Evolutionary conservation across 2,888 invertebrate genomes (phyloP), one percentile per base, ranked within the genome.

Genomic region (Apodemia mormo): DNA sequence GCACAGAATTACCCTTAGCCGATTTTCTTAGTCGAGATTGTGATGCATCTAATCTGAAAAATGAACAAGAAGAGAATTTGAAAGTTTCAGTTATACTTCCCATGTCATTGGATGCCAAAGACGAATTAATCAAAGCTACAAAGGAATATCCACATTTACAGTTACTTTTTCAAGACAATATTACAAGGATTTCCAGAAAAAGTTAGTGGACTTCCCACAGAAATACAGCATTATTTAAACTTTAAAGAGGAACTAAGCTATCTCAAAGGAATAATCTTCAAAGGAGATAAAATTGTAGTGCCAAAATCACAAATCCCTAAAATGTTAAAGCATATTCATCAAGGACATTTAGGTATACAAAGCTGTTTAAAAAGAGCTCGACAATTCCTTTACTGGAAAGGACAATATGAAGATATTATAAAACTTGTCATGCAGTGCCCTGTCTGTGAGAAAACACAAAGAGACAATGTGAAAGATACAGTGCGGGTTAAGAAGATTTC

Each of bases 331-430:
- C 70, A 65, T 40, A 72, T 73, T 61, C 70, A 73, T 64, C 66
- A 71, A 65, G 71, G 71, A 66, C 73, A 74, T 68, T 40, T 68
- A 65, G 71, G 74, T 61, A 70, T 74, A 68, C 61, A 72, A 37
- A 71, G 71, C 29, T 72, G 72, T 45, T 65, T 71, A 61, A 71
- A 54, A 72, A 69, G 70, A 71, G 71, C 73, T 5, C 56, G 72
- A 70, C 69, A 75, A 67, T 66, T 68, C 40, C 68, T 75, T 2
- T 72, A 69, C 66, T 73, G 73, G 72, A 69, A 68, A 67, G 70
- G 71, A 65, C 54, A 56, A 30, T 49, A 58, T 33, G 9, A 66
- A 7, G 70, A 70, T 10, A 70, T 70, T 14, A 61, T 37, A 61
- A 45, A 61, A 30, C 29, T 66, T 12, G 67, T 70, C 29, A 66